A percentile compares a stretch with the other conserved stretches of the same genome.
These are phyloP conservation scores for Aulostomus chinensis DNA, from an alignment of 2,797 vertebrate genomes.

Conservation along the genomic window DNA sequence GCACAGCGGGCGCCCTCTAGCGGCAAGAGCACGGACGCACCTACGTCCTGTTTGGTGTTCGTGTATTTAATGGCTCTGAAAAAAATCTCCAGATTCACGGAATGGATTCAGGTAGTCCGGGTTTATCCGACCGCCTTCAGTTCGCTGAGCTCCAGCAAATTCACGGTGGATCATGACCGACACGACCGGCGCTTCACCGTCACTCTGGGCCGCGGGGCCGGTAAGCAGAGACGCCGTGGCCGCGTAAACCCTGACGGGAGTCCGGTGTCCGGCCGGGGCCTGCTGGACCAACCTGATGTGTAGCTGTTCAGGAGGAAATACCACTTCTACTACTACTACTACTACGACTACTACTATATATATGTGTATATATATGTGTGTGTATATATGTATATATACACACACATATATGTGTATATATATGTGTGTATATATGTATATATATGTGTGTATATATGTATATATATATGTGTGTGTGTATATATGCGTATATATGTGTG, in stretches of 20 bases:
- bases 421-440: no score
- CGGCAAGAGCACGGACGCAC: fast-evolving
- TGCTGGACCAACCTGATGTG: not conserved
- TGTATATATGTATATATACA: no score
- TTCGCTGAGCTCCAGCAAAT: not conserved
- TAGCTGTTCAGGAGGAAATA: no score
- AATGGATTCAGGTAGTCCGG: not conserved
- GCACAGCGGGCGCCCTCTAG: constrained; percentile 14
- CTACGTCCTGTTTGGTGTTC: not conserved
- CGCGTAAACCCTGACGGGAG: not conserved
- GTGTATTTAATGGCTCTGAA: constrained; percentile 32
- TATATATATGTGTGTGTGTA: no score
- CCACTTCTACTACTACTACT: no score
- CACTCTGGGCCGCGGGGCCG: constrained; percentile 37
- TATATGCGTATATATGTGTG: no score
- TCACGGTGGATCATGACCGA: constrained; percentile 71
- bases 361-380: no score
- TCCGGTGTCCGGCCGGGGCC: constrained; percentile 34
- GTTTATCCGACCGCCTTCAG: not conserved
- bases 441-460: no score
- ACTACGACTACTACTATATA: no score
- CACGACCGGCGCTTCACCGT: constrained; percentile 66
- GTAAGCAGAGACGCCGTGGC: constrained; percentile 42
- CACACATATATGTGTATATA: no score
- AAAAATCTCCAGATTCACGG: constrained; percentile 20